These are phyloP conservation scores for Xyrauchen texanus DNA, from an alignment of 2,113 vertebrate genomes.

Conservation along the genomic window DNA sequence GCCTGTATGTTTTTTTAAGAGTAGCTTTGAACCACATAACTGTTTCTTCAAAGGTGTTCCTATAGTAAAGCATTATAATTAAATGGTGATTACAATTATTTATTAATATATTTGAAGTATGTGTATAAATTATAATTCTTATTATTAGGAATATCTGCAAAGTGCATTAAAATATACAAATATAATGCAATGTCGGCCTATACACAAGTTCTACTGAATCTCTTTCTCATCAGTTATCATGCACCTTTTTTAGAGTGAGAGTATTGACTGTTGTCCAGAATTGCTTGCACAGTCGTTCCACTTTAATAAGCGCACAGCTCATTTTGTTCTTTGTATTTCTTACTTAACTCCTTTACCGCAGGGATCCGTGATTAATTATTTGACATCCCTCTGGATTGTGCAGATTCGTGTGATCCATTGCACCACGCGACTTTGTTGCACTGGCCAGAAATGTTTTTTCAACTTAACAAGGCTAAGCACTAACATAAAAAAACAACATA, in stretches of 20 bases:
- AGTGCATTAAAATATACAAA: too few relatives aligned
- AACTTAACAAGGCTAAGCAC: slow-evolving; percentile 27
- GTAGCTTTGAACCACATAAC: too few relatives aligned
- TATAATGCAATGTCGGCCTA: too few relatives aligned
- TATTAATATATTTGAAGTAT: too few relatives aligned
- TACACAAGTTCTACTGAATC: too few relatives aligned
- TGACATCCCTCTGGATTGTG: slow-evolving; percentile 8
- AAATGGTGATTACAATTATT: too few relatives aligned
- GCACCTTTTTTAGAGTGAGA: too few relatives aligned
- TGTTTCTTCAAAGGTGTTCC: too few relatives aligned
- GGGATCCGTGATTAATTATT: slow-evolving; percentile 27
- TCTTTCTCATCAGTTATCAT: neutral
- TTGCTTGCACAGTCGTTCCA: slow-evolving; percentile 17
- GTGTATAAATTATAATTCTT: too few relatives aligned
- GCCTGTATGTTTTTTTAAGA: too few relatives aligned
- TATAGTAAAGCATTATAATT: too few relatives aligned
- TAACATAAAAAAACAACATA: neutral
- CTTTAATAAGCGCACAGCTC: slow-evolving; percentile 31
- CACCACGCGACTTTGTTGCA: slow-evolving; percentile 16
- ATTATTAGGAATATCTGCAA: too few relatives aligned
- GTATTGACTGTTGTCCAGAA: slow-evolving; percentile 14
- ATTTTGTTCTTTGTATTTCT: slow-evolving; percentile 32
- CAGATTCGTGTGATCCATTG: slow-evolving; percentile 5
- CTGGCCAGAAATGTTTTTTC: slow-evolving; percentile 11
- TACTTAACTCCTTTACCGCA: slow-evolving; percentile 14